Percentiles rank a stretch among this genome's conserved stretches.
These are phyloP conservation scores for Novumbra hubbsi DNA, from an alignment of 2,797 vertebrate genomes.

Conservation along the genomic window DNA sequence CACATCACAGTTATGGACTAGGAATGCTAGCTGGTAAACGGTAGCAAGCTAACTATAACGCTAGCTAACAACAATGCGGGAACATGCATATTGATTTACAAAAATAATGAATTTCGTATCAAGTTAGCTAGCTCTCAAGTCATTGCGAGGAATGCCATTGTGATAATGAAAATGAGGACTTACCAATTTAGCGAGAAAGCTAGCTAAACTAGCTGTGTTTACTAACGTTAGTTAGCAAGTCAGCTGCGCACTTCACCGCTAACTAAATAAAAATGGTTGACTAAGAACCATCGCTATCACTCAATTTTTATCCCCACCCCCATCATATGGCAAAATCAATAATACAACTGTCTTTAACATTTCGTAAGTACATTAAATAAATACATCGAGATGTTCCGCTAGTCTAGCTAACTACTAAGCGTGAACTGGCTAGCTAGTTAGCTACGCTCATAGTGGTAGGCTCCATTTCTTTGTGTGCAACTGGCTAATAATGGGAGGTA, in stretches of 20 bases:
- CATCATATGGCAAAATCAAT: too few species aligned
- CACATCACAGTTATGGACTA: not conserved
- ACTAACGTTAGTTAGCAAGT: not conserved
- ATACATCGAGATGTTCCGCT: not conserved
- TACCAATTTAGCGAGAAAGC: not conserved
- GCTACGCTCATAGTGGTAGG: not conserved
- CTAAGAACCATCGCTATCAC: not conserved
- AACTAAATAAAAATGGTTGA: not conserved
- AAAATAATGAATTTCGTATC: not conserved
- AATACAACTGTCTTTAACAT: not conserved
- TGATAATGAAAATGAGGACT: not conserved
- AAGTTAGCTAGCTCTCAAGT: not conserved
- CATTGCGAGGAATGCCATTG: not conserved
- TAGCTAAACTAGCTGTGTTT: not conserved
- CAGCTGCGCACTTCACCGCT: not conserved
- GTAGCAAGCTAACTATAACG: not conserved
- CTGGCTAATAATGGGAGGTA: not conserved
- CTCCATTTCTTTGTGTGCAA: constrained; percentile 3
- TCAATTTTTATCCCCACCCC: not conserved
- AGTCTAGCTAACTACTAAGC: not conserved
- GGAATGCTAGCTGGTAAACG: constrained; percentile 1
- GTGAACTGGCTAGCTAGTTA: not conserved
- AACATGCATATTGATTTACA: not conserved
- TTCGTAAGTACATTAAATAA: not conserved
- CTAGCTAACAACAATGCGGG: not conserved